Percentiles rank a stretch among this genome's conserved stretches.
Conservation (phyloP, 2,113 vertebrate species). For the Leucoraja erinaceus region DNA sequence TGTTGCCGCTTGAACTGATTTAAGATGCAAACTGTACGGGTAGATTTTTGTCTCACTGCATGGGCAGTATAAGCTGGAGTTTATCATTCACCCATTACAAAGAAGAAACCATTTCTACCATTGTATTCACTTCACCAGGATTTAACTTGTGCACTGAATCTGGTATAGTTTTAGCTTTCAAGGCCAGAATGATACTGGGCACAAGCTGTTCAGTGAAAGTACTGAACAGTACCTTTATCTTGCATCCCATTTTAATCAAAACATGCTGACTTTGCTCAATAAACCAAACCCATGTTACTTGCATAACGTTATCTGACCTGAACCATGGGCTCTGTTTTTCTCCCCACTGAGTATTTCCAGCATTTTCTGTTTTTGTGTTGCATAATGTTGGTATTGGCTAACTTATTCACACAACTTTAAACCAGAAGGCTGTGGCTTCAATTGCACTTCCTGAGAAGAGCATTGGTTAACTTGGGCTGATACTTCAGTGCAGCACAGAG, state of each 20-base stretch:
- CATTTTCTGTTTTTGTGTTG: background rate
- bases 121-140: background rate
- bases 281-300: background rate
- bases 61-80: background rate
- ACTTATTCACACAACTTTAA: background rate
- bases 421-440: background rate
- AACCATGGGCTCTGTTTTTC: no score
- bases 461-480: background rate
- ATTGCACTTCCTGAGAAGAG: background rate
- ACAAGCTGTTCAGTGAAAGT: background rate
- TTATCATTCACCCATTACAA: background rate
- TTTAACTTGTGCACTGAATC: background rate
- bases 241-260: background rate
- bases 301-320: background rate
- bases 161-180: background rate
- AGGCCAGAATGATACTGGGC: background rate
- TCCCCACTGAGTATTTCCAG: no score
- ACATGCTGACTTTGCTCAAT: background rate
- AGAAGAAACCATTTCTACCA: background rate
- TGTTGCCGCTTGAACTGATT: background rate
- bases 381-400: background rate
- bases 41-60: background rate
- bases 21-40: slow-evolving; percentile 13
- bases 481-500: background rate
- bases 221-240: background rate